phyloP scores from a whole-genome alignment of 1,140 invertebrate genomes.

The Palaemon carinicauda region DNA sequence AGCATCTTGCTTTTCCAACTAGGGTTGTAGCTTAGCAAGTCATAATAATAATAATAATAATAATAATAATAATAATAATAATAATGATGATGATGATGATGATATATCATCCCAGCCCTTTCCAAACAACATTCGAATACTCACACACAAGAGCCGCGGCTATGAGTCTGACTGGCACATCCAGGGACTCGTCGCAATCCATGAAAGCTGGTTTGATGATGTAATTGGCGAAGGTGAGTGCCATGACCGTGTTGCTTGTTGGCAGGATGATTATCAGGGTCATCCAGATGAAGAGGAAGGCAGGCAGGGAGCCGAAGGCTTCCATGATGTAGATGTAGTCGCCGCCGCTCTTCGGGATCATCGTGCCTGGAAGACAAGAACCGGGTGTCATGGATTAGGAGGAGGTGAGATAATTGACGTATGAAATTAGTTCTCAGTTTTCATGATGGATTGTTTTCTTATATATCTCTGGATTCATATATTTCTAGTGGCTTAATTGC shows the following conservation, averaged over 20 bases:
- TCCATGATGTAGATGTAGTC: slow-evolving; percentile 93
- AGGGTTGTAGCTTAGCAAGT: too few species aligned
- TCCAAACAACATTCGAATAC: slow-evolving; percentile 62
- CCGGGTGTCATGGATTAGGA: slow-evolving; percentile 75
- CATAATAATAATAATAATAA: too few species aligned
- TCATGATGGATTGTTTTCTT: neutral
- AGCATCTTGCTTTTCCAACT: too few species aligned
- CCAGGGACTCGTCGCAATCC: slow-evolving; percentile 74
- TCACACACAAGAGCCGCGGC: slow-evolving; percentile 80
- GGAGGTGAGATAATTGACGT: slow-evolving; percentile 59
- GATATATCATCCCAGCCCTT: too few species aligned
- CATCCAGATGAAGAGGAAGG: slow-evolving; percentile 93
- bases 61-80: too few species aligned
- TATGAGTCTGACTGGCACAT: slow-evolving; percentile 74
- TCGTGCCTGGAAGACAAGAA: slow-evolving; percentile 66
- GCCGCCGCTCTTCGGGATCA: slow-evolving; percentile 85
- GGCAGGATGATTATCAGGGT: slow-evolving; percentile 73
- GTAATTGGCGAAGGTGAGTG: slow-evolving; percentile 90
- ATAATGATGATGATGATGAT: too few species aligned
- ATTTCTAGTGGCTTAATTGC: too few species aligned
- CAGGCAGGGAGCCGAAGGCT: slow-evolving; percentile 90
- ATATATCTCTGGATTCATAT: too few species aligned
- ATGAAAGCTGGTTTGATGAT: slow-evolving; percentile 85
- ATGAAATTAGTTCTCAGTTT: neutral
- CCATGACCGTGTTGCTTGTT: slow-evolving; percentile 90